Base-by-base conservation (phyloP, 2,797 vertebrate species). In the Melanotaenia maccullochi region DNA sequence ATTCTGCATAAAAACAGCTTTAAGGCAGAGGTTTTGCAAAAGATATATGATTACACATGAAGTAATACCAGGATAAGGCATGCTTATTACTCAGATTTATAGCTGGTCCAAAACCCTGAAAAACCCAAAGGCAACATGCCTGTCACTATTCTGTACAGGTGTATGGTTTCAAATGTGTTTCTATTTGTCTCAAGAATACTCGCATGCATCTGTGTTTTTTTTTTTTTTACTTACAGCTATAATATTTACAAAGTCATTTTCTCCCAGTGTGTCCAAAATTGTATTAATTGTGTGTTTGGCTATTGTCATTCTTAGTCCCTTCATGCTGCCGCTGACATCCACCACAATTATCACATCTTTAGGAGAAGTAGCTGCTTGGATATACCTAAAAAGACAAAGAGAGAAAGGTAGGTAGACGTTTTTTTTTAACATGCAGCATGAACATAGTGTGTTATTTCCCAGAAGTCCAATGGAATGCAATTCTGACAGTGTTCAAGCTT, bases 291-390 rank as follows among this genome's bases (percentile, higher is more conserved):
- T 98, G 87, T 98, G 96, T 81, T 98, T 99, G 87, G 97, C 97
- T 16, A 99, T 99, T 16, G 97, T 95, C 93, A 98, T 89, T 66
- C 95, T 85, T 49, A 98, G 92, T 4, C 97, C 97, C 88, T 99
- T 99, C 97, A 99, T 99, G 71, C 97, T 99, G 47, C 97, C 97
- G 0, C 97, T 99, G 58, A 97, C 92, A 1, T 99, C 97, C 80
- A 99, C 94, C 16, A 98, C 79, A 0, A 99, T 98, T 32, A 99
- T 93, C 2, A 99, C 94, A 60, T 99, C 97, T 91, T 99, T 99
- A 35, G 97, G 97, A 54, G 97, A 99, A 0, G 97, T 98, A 64
- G 97, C 97, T 0, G 97, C 97, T 82, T 99, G 97, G 77, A 99
- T 98, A 60, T 98, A 99, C 97, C 97, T 98, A 74, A 52, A 20